A percentile compares a stretch with the other conserved stretches of the same genome.
Conservation (phyloP, 2,888 invertebrate species). For the Anoncus sp. region DNA sequence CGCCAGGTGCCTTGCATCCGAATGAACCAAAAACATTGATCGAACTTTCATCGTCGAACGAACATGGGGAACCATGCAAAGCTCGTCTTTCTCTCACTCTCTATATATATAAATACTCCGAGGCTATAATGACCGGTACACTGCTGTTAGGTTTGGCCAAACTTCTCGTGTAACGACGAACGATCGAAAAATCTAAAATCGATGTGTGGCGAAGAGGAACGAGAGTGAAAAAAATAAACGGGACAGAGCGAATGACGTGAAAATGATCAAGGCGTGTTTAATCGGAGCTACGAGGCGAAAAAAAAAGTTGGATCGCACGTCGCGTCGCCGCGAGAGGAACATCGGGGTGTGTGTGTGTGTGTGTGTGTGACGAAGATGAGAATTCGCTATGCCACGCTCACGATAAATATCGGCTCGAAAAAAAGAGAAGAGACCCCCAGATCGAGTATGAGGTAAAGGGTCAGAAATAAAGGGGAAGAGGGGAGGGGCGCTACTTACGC, state of each 20-base stretch:
- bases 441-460: constrained; percentile 37
- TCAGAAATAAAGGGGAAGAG: constrained; percentile 33
- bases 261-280: constrained; percentile 71
- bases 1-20: neutral
- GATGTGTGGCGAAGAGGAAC: constrained; percentile 73
- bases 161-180: neutral
- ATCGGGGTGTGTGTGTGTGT: constrained; percentile 30
- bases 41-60: too few species aligned
- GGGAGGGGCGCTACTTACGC: constrained; percentile 78
- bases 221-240: neutral
- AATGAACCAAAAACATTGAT: neutral
- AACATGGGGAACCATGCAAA: neutral
- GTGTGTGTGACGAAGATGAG: too few species aligned
- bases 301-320: constrained; percentile 65
- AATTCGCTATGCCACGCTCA: constrained; percentile 61
- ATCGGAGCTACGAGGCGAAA: constrained; percentile 64
- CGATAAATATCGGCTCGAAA: constrained; percentile 78
- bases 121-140: too few species aligned
- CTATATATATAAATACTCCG: too few species aligned
- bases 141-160: neutral
- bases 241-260: constrained; percentile 68
- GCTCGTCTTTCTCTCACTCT: too few species aligned
- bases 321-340: constrained; percentile 11
- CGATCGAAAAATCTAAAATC: constrained; percentile 68
- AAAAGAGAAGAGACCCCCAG: constrained; percentile 66